Conservation (phyloP, 2,888 invertebrate species). For the Petrolisthes manimaculis region DNA sequence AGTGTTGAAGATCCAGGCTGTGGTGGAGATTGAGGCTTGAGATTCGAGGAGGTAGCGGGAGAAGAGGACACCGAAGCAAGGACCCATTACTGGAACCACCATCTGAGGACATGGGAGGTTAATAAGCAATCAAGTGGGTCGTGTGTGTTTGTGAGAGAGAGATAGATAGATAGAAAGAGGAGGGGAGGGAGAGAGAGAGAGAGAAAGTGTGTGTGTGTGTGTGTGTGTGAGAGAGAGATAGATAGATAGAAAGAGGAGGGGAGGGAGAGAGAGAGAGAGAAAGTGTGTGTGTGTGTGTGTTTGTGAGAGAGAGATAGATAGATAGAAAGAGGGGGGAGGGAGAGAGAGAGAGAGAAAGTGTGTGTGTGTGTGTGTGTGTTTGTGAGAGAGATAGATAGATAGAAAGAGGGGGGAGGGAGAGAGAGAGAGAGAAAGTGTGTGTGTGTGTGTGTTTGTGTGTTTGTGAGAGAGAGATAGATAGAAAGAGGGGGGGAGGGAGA, state of each 20-base stretch:
- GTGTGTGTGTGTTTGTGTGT: too few relatives aligned
- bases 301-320: neutral
- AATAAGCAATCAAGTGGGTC: neutral
- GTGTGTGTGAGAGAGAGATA: neutral
- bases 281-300: too few relatives aligned
- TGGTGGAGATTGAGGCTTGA: conserved; percentile 37
- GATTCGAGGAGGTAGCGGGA: conserved; percentile 33
- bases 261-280: neutral
- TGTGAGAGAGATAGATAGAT: neutral
- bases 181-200: neutral
- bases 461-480: neutral
- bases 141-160: neutral
- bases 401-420: neutral
- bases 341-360: neutral
- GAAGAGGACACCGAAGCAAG: conserved; percentile 51
- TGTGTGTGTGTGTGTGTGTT: neutral
- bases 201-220: too few relatives aligned
- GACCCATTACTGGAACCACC: conserved; percentile 14
- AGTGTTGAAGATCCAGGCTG: conserved; percentile 45
- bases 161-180: neutral
- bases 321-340: neutral
- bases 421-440: too few relatives aligned
- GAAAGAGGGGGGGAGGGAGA: neutral
- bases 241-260: neutral
- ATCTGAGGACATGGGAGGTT: neutral